Conservation (phyloP, 2,888 invertebrate species). For the Andrena trimmerana region DNA sequence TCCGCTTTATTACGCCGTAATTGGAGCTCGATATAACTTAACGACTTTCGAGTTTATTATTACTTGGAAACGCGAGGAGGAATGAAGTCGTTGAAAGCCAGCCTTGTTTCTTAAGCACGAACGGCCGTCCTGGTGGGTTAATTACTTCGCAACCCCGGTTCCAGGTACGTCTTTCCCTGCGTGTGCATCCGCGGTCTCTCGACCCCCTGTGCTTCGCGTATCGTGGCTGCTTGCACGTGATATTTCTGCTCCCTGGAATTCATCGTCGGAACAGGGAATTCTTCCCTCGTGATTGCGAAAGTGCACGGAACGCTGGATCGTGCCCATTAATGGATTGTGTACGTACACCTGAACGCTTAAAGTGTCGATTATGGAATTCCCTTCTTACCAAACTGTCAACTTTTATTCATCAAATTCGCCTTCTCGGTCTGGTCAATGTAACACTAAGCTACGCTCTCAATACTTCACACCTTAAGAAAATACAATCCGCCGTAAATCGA, state of each 20-base stretch:
- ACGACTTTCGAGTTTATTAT: slow-evolving; percentile 69
- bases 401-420: too few relatives aligned
- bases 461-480: too few relatives aligned
- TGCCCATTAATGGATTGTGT: too few relatives aligned
- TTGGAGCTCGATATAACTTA: slow-evolving; percentile 64
- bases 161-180: slow-evolving; percentile 58
- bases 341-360: too few relatives aligned
- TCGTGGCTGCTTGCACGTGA: slow-evolving; percentile 4
- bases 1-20: slow-evolving; percentile 47
- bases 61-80: slow-evolving; percentile 55
- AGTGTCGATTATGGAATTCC: too few relatives aligned
- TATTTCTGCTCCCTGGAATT: neutral
- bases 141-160: slow-evolving; percentile 62
- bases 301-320: neutral
- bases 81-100: slow-evolving; percentile 60
- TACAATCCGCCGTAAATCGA: too few relatives aligned
- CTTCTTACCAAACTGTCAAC: too few relatives aligned
- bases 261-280: slow-evolving; percentile 19
- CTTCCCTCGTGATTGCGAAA: neutral
- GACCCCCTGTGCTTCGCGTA: slow-evolving; percentile 16
- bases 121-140: slow-evolving; percentile 56
- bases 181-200: slow-evolving; percentile 21
- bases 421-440: too few relatives aligned
- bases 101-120: slow-evolving; percentile 58
- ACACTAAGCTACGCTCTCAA: too few relatives aligned